These are phyloP conservation scores for Antennarius maculatus DNA, from an alignment of 2,797 vertebrate species.

Conservation along the genomic window DNA sequence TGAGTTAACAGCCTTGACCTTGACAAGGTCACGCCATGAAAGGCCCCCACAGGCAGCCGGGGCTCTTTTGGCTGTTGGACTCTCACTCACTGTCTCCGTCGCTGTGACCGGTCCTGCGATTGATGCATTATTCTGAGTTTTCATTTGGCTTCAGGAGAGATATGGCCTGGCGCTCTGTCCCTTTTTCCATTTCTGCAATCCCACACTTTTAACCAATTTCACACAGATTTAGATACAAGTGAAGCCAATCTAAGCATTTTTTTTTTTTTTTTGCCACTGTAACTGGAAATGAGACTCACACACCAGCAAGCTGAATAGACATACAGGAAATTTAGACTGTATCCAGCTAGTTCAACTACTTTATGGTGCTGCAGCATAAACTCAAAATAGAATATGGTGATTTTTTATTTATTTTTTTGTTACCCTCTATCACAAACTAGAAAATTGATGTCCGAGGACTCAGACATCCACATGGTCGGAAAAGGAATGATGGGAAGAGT, in stretches of 20 bases:
- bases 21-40: slow-evolving; percentile 62
- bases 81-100: slow-evolving; percentile 58
- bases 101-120: slow-evolving; percentile 60
- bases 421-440: not conserved
- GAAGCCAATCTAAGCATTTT: slow-evolving; percentile 35
- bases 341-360: slow-evolving; percentile 12
- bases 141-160: slow-evolving; percentile 66
- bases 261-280: slow-evolving; percentile 13
- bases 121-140: slow-evolving; percentile 65
- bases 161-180: slow-evolving; percentile 42
- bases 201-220: slow-evolving; percentile 52
- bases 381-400: slow-evolving; percentile 13
- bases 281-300: slow-evolving; percentile 25
- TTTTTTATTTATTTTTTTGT: not conserved
- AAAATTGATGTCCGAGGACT: too few species aligned
- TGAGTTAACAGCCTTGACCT: slow-evolving; percentile 65
- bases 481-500: too few species aligned
- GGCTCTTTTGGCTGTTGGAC: slow-evolving; percentile 55
- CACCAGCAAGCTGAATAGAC: slow-evolving; percentile 11
- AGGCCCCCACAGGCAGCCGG: slow-evolving; percentile 44
- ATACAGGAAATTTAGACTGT: slow-evolving; percentile 19
- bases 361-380: slow-evolving; percentile 22
- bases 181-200: slow-evolving; percentile 57
- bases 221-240: slow-evolving; percentile 50
- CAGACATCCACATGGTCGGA: too few species aligned